Evolutionary conservation across 2,888 invertebrate species (phyloP).

Genomic region (Drosophila nr. perissopoda): DNA sequence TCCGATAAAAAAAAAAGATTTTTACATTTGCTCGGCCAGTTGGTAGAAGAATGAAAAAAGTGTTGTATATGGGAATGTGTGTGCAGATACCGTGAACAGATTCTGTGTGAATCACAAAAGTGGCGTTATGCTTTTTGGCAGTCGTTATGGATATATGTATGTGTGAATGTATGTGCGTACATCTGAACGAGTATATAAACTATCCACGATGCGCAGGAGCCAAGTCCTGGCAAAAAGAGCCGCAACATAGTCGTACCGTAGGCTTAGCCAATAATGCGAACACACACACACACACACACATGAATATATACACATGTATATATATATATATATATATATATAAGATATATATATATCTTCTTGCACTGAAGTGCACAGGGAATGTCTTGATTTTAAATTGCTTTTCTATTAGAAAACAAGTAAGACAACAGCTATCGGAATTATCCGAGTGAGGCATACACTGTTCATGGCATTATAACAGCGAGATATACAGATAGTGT

Average conservation of each 20-base stretch:
- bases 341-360: neutral
- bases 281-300: neutral
- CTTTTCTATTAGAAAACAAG: conserved; percentile 13
- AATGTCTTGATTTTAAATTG: conserved; percentile 14
- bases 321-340: neutral
- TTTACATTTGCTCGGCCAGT: neutral
- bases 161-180: too few relatives aligned
- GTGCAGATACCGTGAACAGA: conserved; percentile 1
- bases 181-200: neutral
- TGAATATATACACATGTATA: neutral
- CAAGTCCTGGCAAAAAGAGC: conserved; percentile 5
- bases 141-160: neutral
- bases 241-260: conserved; percentile 1
- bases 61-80: neutral
- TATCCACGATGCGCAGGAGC: neutral
- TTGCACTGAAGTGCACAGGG: neutral
- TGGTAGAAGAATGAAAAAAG: neutral
- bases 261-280: conserved; percentile 9
- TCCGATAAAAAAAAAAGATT: neutral
- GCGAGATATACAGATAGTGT: neutral
- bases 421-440: neutral
- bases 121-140: conserved; percentile 14
- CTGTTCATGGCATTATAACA: neutral
- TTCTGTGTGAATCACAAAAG: conserved; percentile 4
- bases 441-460: neutral